Evolutionary conservation across 2,797 vertebrate species (phyloP), one percentile per base, ranked within the genome.

Genomic region (Phrynocephalus vlangalii): DNA sequence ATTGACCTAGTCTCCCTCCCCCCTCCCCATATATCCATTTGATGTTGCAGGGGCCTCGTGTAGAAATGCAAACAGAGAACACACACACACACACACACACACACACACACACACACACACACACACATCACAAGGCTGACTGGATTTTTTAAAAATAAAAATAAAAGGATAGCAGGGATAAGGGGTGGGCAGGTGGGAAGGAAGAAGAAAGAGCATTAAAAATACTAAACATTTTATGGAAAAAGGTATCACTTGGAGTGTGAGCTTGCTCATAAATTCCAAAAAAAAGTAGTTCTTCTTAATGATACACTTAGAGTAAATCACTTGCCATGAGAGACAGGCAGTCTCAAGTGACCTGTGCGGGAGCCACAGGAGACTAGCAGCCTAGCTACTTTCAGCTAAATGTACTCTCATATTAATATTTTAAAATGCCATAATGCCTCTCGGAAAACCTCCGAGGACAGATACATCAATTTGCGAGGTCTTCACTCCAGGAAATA

Each of bases 331-430:
- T 97, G 97, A 97, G 96, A 98, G 97, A 97, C 97, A 97, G 97
- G 96, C 94, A 92, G 97, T 99, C 98, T 98, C 98, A 96, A 91
- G 98, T 98, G 99, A 98, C 98, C 98, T 95, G 95, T 97, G 97
- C 96, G 96, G 96, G 97, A 98, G 97, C 97, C 98, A 97, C 97
- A 93, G 96, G 98, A 98, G 98, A 98, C 97, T 98, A 97, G 96
- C 96, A 97, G 96, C 97, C 96, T 96, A 97, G 98, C 98, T 97
- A 97, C 98, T 98, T 98, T 97, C 97, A 96, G 97, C 98, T 99
- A 99, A 99, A 99, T 99, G 98, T 98, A 98, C 98, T 98, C 97
- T 98, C 98, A 98, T 98, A 99, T 99, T 98, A 99, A 99, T 99
- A 99, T 99, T 99, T 99, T 98, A 99, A 98, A 98, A 98, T 97